phyloP scores from a whole-genome alignment of 2,888 invertebrate genomes.

The Papilio demoleus region DNA sequence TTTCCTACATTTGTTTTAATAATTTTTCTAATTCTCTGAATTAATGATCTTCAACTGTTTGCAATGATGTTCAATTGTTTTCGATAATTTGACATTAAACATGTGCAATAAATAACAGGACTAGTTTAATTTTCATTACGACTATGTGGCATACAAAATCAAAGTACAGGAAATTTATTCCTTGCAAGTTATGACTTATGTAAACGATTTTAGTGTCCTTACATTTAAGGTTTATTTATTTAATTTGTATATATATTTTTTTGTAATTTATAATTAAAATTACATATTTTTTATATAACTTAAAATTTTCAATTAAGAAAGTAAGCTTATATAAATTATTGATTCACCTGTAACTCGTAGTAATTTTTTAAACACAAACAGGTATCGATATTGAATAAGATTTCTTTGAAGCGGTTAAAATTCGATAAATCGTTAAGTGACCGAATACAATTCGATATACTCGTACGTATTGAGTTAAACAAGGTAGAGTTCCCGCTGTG shows the following conservation, averaged over 20 bases:
- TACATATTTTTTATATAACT: not conserved
- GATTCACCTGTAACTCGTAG: constrained; percentile 28
- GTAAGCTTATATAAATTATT: constrained; percentile 13
- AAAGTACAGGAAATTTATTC: constrained; percentile 1
- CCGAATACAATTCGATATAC: constrained; percentile 68
- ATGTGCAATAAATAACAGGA: not conserved
- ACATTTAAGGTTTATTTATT: not conserved
- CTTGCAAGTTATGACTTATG: not conserved
- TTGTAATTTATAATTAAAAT: not conserved
- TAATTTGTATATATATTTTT: not conserved
- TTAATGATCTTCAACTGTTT: no score
- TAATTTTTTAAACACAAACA: constrained; percentile 31
- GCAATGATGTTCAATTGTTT: constrained; percentile 24
- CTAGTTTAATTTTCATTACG: not conserved
- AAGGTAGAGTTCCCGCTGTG: constrained; percentile 64
- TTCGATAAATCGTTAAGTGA: constrained; percentile 61
- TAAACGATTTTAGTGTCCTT: not conserved
- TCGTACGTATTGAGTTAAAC: constrained; percentile 67
- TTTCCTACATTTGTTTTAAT: no score
- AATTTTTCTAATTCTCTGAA: no score
- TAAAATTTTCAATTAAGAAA: not conserved
- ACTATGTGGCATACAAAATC: constrained; percentile 1
- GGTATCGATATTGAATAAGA: constrained; percentile 43
- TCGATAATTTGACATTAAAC: constrained; percentile 20
- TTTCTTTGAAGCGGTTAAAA: constrained; percentile 49